Evolutionary conservation across 1,140 invertebrate species (phyloP).

Genomic region (Psix sp.): DNA sequence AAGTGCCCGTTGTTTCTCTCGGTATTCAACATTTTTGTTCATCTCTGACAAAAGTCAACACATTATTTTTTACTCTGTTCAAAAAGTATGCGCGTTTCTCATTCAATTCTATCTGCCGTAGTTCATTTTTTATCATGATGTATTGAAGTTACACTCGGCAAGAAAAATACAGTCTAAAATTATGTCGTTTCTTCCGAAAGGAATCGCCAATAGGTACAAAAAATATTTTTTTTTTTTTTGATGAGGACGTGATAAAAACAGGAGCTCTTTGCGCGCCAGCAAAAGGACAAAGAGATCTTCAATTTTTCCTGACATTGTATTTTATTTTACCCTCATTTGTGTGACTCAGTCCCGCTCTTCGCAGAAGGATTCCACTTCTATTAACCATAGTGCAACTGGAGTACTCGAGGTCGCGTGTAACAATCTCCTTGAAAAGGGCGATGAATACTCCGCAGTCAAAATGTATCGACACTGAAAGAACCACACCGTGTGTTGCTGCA

Average conservation of each 20-base stretch:
- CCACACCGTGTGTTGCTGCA: too few relatives aligned
- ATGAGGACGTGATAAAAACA: too few relatives aligned
- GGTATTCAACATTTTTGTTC: conserved; percentile 9
- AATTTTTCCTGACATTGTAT: too few relatives aligned
- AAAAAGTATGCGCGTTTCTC: background rate
- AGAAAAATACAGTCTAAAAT: background rate
- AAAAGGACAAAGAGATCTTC: too few relatives aligned
- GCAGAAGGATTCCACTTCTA: too few relatives aligned
- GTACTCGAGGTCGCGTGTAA: conserved; percentile 38
- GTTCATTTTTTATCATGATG: conserved; percentile 3
- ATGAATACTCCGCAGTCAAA: conserved; percentile 26
- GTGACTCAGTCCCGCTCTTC: too few relatives aligned
- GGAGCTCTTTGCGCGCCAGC: too few relatives aligned
- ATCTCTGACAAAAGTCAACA: conserved; percentile 2
- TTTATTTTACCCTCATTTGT: conserved; percentile 22
- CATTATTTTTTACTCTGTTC: background rate
- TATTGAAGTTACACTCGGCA: background rate
- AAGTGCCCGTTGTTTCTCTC: conserved; percentile 7
- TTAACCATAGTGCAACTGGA: too few relatives aligned
- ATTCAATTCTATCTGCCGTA: background rate
- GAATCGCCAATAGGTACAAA: too few relatives aligned
- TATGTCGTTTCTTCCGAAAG: too few relatives aligned
- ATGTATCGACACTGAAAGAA: conserved; percentile 11
- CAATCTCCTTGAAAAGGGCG: conserved; percentile 45
- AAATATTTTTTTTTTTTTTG: too few relatives aligned